Evolutionary conservation across 2,113 vertebrate species (phyloP).

Genomic region (Pomatostomus ruficeps): DNA sequence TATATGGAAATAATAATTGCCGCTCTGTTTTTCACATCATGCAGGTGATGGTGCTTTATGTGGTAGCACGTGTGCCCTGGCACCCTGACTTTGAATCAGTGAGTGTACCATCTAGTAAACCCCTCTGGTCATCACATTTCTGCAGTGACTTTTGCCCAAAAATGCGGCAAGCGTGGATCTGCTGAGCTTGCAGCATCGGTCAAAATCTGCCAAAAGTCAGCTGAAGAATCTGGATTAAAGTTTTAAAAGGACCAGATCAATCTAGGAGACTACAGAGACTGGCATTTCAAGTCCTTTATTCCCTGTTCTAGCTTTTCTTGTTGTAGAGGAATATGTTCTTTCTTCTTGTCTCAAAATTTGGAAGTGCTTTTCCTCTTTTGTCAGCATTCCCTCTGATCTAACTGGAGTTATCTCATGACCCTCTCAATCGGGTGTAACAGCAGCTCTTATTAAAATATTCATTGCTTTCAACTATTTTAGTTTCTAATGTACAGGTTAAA

Average conservation of each 20-base stretch:
- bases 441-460: neutral
- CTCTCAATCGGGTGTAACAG: neutral
- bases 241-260: neutral
- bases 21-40: neutral
- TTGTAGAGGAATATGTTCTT: neutral
- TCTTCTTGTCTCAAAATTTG: neutral
- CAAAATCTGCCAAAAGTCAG: neutral
- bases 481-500: neutral
- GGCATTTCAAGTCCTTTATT: neutral
- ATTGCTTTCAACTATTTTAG: neutral
- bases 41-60: neutral
- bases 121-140: neutral
- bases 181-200: neutral
- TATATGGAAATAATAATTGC: neutral
- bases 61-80: neutral
- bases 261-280: neutral
- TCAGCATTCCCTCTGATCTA: neutral
- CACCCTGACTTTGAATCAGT: neutral
- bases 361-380: neutral
- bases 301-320: neutral
- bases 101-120: neutral
- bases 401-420: neutral
- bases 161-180: neutral
- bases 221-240: neutral
- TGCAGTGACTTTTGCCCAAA: neutral